phyloP scores from a whole-genome alignment of 2,113 vertebrate species.

The Nansenia antarctica region DNA sequence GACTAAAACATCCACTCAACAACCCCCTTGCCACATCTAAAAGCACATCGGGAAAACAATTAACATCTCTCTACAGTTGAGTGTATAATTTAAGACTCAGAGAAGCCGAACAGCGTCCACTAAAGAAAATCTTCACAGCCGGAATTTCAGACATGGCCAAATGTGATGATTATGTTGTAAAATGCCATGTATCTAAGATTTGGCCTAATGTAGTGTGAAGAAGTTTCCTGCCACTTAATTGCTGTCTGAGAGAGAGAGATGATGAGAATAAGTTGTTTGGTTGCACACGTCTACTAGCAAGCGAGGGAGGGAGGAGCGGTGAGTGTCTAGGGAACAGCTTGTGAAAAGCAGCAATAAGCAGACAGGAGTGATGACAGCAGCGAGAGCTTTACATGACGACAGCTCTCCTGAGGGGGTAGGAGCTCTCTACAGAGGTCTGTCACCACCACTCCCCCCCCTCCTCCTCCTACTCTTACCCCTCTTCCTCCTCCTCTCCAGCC shows the following conservation, averaged over 20 bases:
- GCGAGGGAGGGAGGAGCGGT: neutral
- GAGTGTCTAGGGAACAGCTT: too few relatives aligned
- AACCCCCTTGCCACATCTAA: neutral
- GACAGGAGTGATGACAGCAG: neutral
- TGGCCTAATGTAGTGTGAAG: slow-evolving; percentile 57
- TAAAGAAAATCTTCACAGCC: neutral
- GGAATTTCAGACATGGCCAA: slow-evolving; percentile 28
- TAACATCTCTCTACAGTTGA: neutral
- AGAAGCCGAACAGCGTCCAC: too few relatives aligned
- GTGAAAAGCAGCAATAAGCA: neutral
- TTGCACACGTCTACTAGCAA: neutral
- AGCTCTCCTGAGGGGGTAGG: neutral
- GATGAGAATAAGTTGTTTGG: slow-evolving; percentile 44
- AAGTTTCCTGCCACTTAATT: slow-evolving; percentile 33
- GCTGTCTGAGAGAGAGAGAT: slow-evolving; percentile 48
- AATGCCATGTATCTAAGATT: slow-evolving; percentile 31
- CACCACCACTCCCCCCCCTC: slow-evolving; percentile 12
- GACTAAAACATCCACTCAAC: neutral
- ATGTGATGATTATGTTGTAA: slow-evolving; percentile 16
- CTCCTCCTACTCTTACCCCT: slow-evolving; percentile 7
- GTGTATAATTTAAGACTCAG: too few relatives aligned
- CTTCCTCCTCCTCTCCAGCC: slow-evolving; percentile 28
- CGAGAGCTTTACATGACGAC: neutral
- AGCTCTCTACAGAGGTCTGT: slow-evolving; percentile 14
- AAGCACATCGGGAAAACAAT: neutral